Evolutionary conservation across 2,113 vertebrate species (phyloP).

Genomic region (Barnardius zonarius): DNA sequence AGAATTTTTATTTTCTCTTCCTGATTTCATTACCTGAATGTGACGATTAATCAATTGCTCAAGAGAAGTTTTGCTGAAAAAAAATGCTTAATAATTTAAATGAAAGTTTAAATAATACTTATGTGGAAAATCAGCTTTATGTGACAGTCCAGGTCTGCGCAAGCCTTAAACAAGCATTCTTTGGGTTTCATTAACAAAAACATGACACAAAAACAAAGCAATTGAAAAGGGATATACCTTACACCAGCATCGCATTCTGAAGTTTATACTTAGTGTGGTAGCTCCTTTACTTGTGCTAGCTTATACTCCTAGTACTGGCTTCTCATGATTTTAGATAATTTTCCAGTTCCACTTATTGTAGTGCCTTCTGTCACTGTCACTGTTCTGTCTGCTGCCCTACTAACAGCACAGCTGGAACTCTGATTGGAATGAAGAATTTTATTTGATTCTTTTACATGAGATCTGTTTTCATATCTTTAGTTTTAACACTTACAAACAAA

Average conservation of each 20-base stretch:
- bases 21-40: not conserved
- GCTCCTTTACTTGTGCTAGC: not conserved
- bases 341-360: not conserved
- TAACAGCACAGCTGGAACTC: not conserved
- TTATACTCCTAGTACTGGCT: not conserved
- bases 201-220: not conserved
- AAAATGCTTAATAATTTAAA: not conserved
- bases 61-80: not conserved
- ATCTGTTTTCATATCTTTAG: not conserved
- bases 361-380: not conserved
- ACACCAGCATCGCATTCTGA: not conserved
- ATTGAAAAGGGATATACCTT: not conserved
- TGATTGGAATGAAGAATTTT: not conserved
- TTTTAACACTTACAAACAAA: constrained; percentile 15
- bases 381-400: not conserved
- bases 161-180: not conserved
- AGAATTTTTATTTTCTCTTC: not conserved
- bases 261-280: not conserved
- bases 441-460: not conserved
- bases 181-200: not conserved
- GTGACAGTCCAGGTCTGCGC: not conserved
- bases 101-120: not conserved
- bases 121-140: not conserved
- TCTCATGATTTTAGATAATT: not conserved
- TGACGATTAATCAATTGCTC: not conserved